Evolutionary conservation across 1,140 invertebrate species (phyloP), one percentile per base, ranked within the genome.

Genomic region (Lerema accius): DNA sequence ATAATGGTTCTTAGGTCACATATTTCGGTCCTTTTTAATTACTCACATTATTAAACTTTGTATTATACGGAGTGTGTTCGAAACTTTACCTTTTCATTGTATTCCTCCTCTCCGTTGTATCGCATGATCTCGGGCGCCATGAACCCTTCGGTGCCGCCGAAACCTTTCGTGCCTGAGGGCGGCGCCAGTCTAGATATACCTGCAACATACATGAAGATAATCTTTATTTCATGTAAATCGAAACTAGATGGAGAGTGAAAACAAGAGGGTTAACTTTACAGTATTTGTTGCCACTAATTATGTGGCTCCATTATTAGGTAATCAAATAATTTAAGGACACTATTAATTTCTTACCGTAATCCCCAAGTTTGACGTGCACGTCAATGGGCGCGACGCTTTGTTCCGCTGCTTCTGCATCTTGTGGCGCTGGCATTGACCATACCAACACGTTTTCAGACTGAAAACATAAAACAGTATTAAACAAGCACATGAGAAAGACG

Each of bases 111-210:
- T 0, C 99, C 99, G 86, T 99, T 99, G 86, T 98, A 98, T 45
- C 97, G 94, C 90, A 99, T 97, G 63, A 99, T 99, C 92, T 99
- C 98, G 0, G 98, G 99, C 7, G 99, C 99, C 97, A 99, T 99
- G 82, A 99, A 99, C 0, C 98, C 98, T 87, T 98, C 97, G 0
- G 97, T 98, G 0, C 97, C 99, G 6, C 98, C 99, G 92, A 99
- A 99, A 4, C 99, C 98, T 88, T 99, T 99, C 0, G 97, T 97
- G 13, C 98, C 96, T 9, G 97, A 97, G 6, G 97, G 96, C 51
- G 96, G 91, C 0, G 96, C 96, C 49, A 97, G 90, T 16, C 98
- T 92, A 78, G 97, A 98, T 65, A 99, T 99, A 10, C 96, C 94
- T 94, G 67, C 0, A 35, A 28, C 28, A 32, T n/a, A n/a, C n/a